Base-by-base conservation (phyloP, 2,113 vertebrate genomes). In the Syngnathus typhle region DNA sequence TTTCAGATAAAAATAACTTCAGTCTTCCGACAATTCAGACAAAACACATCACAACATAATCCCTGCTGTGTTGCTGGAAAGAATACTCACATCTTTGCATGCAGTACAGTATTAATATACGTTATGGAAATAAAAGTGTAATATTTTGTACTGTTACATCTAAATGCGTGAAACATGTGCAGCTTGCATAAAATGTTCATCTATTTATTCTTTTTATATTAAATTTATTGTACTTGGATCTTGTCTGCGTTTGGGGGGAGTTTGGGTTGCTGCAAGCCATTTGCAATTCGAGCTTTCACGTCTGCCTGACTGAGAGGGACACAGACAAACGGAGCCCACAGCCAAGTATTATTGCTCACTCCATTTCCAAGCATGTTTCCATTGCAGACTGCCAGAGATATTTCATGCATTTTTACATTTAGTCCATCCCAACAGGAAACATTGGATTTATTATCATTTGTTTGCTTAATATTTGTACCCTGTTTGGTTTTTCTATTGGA, bases 341-440 rank as follows among this genome's bases (percentile, higher is more conserved):
- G 82, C 78, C 74, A 83, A 81, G 59, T 69, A 55, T 70, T 59
- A 19, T 75, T 77, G 70, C 74, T 77, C 49, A n/a, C 19, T 51
- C 83, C 75, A 64, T 60, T 70, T 60, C 49, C 27, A 23, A 51
- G 71, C 65, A 78, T 51, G 71, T 82, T 86, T 84, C 80, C 78
- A 79, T 61, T 58, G 73, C 56, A 2, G 0, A 27, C 27, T 65
- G 78, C 73, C 72, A 84, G 68, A 55, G 54, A 36, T 44, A 7
- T 70, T 47, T 38, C 47, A 49, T 58, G 18, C 18, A 60, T 37
- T 39, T 38, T 39, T 6, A 58, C 10, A 16, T 39, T 38, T 60
- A 38, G 38, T 19, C 16, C 39, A 60, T 9, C 18, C 36, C 58
- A 60, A 32, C 7, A 55, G 12, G 7, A 55, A 55, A 55, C 21